Base-by-base conservation (phyloP, 2,888 invertebrate species). In the Caenorhabditis sp. region DNA sequence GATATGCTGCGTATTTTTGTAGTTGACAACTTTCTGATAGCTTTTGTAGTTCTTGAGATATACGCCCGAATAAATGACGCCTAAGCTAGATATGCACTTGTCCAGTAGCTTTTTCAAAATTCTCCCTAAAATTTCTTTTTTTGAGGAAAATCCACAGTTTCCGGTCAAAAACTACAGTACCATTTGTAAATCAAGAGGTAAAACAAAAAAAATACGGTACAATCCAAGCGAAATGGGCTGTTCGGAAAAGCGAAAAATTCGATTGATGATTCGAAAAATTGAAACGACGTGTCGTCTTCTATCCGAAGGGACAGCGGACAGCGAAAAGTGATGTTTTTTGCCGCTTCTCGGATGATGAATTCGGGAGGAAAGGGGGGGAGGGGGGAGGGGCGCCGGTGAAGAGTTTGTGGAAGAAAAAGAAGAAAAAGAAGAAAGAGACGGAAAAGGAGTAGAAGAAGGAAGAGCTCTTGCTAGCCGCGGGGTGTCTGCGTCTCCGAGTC, bases 401-500 rank as follows among this genome's bases (percentile, higher is more conserved):
- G n/a, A n/a, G n/a, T n/a, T n/a, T n/a, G n/a, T n/a, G 35, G 47
- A 9, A 2, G 18, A 3, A 18, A 15, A 40, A 40, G 40, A 18
- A 18, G 47, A 47, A 47, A 18, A 47, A 20, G 47, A 40, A 40
- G 40, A 13, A 40, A 20, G 47, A 20, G 47, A 9, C 5, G 18
- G 18, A 18, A 15, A 40, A 40, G 40, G 47, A 18, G 47, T 18
- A 47, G 47, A 47, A 20, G 47, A 40, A 40, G 40, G 40, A 40
- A 20, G 47, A 20, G 47, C 47, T 47, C 47, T n/a, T 47, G 32
- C n/a, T n/a, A n/a, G n/a, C n/a, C n/a, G n/a, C n/a, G n/a, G n/a
- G n/a, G n/a, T n/a, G 47, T 56, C 55, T 69, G 40, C 51, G 53
- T 55, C 61, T 62, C 60, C 22, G 18, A 8, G 20, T 56, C 51